Percentiles rank a stretch among this genome's conserved stretches.
phyloP scores from a whole-genome alignment of 2,888 invertebrate genomes.

The Torymus aiolomorphi region DNA sequence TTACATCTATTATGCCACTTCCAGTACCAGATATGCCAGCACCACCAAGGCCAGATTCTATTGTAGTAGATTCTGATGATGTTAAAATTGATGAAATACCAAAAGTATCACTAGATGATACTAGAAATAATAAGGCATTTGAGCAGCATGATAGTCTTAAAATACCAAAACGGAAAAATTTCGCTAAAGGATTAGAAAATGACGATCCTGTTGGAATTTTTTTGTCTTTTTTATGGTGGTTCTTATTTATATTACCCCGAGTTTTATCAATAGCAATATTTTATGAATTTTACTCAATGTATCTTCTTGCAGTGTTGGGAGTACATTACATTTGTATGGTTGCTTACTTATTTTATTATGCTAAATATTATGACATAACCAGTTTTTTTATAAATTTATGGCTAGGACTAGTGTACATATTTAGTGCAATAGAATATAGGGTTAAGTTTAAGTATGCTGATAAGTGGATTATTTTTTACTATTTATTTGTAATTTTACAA shows the following conservation, averaged over 20 bases:
- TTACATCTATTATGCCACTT: conserved; percentile 69
- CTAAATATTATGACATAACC: conserved; percentile 79
- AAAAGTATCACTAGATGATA: conserved; percentile 48
- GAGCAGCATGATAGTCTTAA: conserved; percentile 61
- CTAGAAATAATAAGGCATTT: conserved; percentile 56
- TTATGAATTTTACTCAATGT: conserved; percentile 80
- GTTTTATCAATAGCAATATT: conserved; percentile 84
- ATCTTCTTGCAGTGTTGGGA: conserved; percentile 75
- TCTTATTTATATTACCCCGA: conserved; percentile 84
- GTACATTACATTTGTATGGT: conserved; percentile 84
- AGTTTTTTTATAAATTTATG: conserved; percentile 77
- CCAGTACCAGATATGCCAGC: conserved; percentile 72
- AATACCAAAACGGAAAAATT: conserved; percentile 65
- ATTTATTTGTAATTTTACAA: conserved; percentile 81
- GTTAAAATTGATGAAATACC: conserved; percentile 30
- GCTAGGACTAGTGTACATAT: conserved; percentile 85
- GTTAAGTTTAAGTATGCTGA: conserved; percentile 85
- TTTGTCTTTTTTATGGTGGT: conserved; percentile 86
- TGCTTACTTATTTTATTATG: conserved; percentile 81
- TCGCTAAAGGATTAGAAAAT: conserved; percentile 82
- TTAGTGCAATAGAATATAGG: conserved; percentile 87
- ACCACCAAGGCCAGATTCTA: conserved; percentile 72
- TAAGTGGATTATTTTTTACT: conserved; percentile 83
- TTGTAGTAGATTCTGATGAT: conserved; percentile 58
- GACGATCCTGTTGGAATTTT: conserved; percentile 84